Evolutionary conservation across 1,140 invertebrate species (phyloP).

Genomic region (Ctenoplectra terminalis): DNA sequence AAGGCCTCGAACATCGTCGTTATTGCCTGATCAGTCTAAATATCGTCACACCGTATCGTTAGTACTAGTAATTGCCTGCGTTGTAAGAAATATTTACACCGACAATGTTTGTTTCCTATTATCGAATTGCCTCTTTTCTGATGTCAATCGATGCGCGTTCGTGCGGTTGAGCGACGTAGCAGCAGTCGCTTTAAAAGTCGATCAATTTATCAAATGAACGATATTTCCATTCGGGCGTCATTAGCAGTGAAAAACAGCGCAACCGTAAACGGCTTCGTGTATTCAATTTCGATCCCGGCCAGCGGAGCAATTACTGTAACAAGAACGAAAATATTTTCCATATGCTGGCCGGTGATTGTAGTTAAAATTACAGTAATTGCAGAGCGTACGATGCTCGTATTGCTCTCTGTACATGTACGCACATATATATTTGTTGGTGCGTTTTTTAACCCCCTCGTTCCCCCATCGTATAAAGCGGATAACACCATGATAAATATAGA

Average conservation of each 20-base stretch:
- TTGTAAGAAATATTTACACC: slow-evolving; percentile 29
- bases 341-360: slow-evolving; percentile 2
- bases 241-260: slow-evolving; percentile 3
- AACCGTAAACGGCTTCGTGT: slow-evolving; percentile 20
- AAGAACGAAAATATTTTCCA: slow-evolving; percentile 21
- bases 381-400: not conserved
- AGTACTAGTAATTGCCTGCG: not conserved
- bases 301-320: slow-evolving; percentile 19
- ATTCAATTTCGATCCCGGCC: slow-evolving; percentile 6
- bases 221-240: slow-evolving; percentile 1
- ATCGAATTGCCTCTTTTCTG: not conserved
- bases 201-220: not conserved
- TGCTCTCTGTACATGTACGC: not conserved
- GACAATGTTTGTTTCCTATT: slow-evolving; percentile 10
- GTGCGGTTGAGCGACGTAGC: not conserved
- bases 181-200: not conserved
- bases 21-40: not conserved
- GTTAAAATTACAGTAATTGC: slow-evolving; percentile 25
- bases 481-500: slow-evolving; percentile 39
- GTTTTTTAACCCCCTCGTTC: not conserved
- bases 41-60: slow-evolving; percentile 11
- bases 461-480: not conserved
- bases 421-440: not conserved
- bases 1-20: not conserved
- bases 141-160: too few relatives aligned